Percentiles rank a stretch among this genome's conserved stretches.
Evolutionary conservation across 2,888 invertebrate species (phyloP).

Genomic region (Leucoma salicis): DNA sequence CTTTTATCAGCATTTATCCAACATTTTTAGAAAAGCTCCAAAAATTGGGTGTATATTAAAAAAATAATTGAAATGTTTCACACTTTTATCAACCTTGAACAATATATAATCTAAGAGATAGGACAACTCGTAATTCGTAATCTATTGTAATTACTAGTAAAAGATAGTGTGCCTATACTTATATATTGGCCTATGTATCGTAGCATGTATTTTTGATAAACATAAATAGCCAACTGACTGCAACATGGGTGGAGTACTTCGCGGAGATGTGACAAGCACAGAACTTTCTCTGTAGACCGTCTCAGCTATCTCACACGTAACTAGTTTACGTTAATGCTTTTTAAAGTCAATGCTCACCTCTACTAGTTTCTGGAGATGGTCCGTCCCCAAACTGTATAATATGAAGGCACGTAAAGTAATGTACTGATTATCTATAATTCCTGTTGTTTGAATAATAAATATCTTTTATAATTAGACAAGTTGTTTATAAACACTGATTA

Average conservation of each 20-base stretch:
- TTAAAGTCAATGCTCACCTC: conserved; percentile 11
- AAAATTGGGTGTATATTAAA: no score
- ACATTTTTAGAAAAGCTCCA: no score
- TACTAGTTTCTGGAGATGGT: conserved; percentile 3
- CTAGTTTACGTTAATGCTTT: background rate
- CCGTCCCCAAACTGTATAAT: conserved; percentile 10
- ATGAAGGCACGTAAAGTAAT: conserved; percentile 11
- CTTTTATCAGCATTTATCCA: no score
- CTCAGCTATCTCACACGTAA: background rate
- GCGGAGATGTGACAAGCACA: background rate
- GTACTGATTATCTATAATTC: conserved; percentile 17
- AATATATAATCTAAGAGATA: no score
- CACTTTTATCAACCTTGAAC: background rate
- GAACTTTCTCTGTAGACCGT: background rate
- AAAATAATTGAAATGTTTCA: no score
- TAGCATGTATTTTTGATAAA: background rate
- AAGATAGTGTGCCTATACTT: no score
- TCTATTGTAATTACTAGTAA: background rate
- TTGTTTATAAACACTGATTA: conserved; percentile 7
- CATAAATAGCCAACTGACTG: conserved; percentile 3
- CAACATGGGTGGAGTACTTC: conserved; percentile 5
- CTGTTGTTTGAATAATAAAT: conserved; percentile 4
- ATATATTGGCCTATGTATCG: no score
- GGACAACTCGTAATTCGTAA: background rate
- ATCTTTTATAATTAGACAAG: conserved; percentile 4